Evolutionary conservation across 2,113 vertebrate species (phyloP).

Genomic region (Ammospiza nelsoni): DNA sequence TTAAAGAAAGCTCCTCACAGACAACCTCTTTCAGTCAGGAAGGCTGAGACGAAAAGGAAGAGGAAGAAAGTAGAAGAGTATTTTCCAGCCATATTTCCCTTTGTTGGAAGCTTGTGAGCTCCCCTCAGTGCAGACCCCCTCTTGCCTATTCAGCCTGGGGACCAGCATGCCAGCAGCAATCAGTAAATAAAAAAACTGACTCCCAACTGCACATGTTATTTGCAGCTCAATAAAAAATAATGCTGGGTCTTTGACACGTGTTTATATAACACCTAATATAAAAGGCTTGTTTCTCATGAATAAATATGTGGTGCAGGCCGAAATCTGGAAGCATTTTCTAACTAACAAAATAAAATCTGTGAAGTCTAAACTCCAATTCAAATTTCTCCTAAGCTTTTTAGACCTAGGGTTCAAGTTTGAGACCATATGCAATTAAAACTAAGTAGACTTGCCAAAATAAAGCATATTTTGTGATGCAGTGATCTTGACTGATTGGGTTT

Average conservation of each 20-base stretch:
- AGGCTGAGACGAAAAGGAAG: not conserved
- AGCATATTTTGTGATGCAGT: not conserved
- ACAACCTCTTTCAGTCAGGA: not conserved
- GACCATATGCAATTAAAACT: conserved; percentile 5
- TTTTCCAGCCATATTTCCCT: not conserved
- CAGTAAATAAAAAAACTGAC: not conserved
- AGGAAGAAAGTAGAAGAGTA: not conserved
- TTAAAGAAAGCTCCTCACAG: not conserved
- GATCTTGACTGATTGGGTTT: not conserved
- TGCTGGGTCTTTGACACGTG: conserved; percentile 22
- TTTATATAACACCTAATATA: conserved; percentile 52
- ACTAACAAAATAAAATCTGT: conserved; percentile 19
- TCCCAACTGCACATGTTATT: conserved; percentile 28
- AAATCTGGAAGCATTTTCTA: conserved; percentile 19
- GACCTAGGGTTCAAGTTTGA: not conserved
- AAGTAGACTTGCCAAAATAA: conserved; percentile 9
- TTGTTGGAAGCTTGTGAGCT: not conserved
- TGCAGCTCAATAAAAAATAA: conserved; percentile 47
- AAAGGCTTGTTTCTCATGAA: conserved; percentile 32
- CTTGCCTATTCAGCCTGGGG: not conserved
- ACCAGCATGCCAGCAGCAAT: not conserved
- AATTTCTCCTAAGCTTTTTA: not conserved
- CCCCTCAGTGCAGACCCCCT: not conserved
- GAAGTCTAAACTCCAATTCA: conserved; percentile 2
- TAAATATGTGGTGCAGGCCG: not conserved